phyloP scores from a whole-genome alignment of 2,888 invertebrate genomes.

The Ophonus ardosiacus region DNA sequence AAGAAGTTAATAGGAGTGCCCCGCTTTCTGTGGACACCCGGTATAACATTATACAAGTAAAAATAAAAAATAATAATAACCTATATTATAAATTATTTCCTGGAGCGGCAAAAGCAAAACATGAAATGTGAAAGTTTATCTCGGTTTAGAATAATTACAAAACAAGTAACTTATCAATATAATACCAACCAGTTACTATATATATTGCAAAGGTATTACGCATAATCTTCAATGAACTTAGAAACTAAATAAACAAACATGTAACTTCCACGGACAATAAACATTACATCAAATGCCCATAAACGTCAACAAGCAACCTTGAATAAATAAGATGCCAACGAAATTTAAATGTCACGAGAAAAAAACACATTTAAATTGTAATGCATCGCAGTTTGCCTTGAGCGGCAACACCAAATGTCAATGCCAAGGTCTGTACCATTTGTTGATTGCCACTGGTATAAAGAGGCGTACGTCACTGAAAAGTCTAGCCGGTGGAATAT shows the following conservation, averaged over 20 bases:
- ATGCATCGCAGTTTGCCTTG: slow-evolving; percentile 62
- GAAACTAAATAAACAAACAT: slow-evolving; percentile 14
- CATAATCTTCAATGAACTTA: neutral
- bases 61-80: neutral
- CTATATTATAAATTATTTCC: neutral
- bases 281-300: slow-evolving; percentile 26
- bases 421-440: slow-evolving; percentile 55
- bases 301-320: slow-evolving; percentile 34
- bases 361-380: slow-evolving; percentile 56
- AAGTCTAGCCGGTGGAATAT: slow-evolving; percentile 53
- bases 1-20: no score
- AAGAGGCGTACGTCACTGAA: slow-evolving; percentile 12
- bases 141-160: neutral
- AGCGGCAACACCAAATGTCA: slow-evolving; percentile 58
- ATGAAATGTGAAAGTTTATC: neutral
- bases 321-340: slow-evolving; percentile 30
- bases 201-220: neutral
- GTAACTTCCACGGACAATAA: slow-evolving; percentile 9
- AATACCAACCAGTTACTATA: neutral
- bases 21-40: no score
- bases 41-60: neutral
- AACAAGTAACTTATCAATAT: neutral
- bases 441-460: slow-evolving; percentile 41
- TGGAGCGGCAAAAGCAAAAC: neutral
- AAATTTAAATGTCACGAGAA: slow-evolving; percentile 52